Evolutionary conservation across 2,113 vertebrate genomes (phyloP), one percentile per base, ranked within the genome.

Genomic region (Aegithalos caudatus): DNA sequence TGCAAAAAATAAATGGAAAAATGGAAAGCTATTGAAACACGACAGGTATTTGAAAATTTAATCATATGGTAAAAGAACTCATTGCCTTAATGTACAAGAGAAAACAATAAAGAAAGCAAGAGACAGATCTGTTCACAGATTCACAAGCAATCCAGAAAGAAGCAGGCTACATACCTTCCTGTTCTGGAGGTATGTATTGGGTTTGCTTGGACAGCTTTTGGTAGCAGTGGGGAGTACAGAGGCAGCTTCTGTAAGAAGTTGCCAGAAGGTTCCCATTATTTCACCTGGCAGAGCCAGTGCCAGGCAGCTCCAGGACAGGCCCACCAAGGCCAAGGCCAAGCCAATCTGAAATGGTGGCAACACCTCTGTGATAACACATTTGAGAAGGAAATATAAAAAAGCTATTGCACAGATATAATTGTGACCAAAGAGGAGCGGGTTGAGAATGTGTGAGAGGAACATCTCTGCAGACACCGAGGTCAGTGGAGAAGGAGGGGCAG

Each of bases 361-460:
- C 23, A 45, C 12, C 19, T n/a, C 38, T 45, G 28, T 33, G 23
- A 61, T 6, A 45, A 33, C 4, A 10, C 14, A 44, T 60, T 33
- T 45, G 33, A 69, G 27, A 44, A 22, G 9, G 9, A 60, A 58
- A 67, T 27, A 20, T 12, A 12, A 40, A 29, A 31, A 48, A 18
- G 13, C 13, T 25, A 35, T 29, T 35, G 22, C 0, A 0, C 42
- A 56, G 21, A 10, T 31, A 16, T 21, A 35, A 27, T 3, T 22
- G 25, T 48, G 35, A 40, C 29, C 35, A 48, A 29, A 79, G 40
- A 35, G 56, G 42, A 38, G 18, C 0, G 0, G 24, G 33, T 14
- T 31, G 42, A 48, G 40, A 51, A 51, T 8, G 22, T 2, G 21
- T 33, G 48, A 56, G 48, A 42, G 20, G 4, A 40, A 25, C 12